Evolutionary conservation across 2,797 vertebrate genomes (phyloP), one percentile per base, ranked within the genome.

Genomic region (Coranthus polyacanthus): DNA sequence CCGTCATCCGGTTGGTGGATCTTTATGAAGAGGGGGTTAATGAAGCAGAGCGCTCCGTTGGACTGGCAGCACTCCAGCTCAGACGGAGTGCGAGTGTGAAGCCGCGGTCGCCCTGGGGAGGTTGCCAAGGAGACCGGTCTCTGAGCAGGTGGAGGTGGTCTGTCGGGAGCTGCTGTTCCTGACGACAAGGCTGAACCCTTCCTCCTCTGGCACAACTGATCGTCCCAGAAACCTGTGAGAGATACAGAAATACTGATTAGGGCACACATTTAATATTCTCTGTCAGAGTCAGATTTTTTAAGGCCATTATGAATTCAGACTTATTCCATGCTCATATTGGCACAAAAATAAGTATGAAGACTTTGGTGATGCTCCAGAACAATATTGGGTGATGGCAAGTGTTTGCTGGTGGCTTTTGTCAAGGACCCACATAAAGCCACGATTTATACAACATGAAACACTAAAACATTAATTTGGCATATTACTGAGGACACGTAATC

Each of bases 11-110:
- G 29, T 11, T 92, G 95, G 84, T 98, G 96, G 60, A 96, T 93
- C 92, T 96, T 96, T 44, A 96, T 87, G 87, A 99, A 99, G 52
- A 99, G 95, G 13, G 98, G 98, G 89, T 99, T 99, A 86, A 98
- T 95, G 86, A 99, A 99, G 89, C 96, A 98, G 79, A 99, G 92
- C 0, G 97, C 98, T 75, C 96, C 96, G 22, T 96, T 98, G 86
- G 94, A 94, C 90, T 96, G 96, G 92, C 94, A 93, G 82, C 95
- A 95, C 85, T 97, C 95, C 63, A 98, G 91, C 90, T 97, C 95
- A 0, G 95, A 96, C 36, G 96, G 96, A 78, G 92, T 94, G 75
- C 96, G 94, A 69, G 96, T 96, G 78, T 32, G 90, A 83, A 97
- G 94, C 85, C 86, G 84, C 72, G 91, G 92, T 61, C 0, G 4